phyloP scores from a whole-genome alignment of 2,113 vertebrate species.

The Colossoma macropomum region DNA sequence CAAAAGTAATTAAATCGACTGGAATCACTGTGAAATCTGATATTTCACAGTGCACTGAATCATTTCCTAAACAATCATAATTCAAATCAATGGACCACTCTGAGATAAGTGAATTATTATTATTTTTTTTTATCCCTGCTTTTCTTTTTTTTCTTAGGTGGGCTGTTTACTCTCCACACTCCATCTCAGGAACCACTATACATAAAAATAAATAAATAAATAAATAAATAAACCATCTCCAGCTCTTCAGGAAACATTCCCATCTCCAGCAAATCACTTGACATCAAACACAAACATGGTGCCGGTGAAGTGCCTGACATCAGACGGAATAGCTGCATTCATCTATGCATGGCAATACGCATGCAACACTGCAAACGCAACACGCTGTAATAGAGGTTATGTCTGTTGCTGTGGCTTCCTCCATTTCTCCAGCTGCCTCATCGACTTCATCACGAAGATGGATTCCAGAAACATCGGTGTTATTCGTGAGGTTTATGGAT shows the following conservation, averaged over 20 bases:
- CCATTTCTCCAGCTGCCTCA: not conserved
- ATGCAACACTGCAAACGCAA: slow-evolving; percentile 18
- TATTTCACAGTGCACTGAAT: too few relatives aligned
- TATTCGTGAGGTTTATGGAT: slow-evolving; percentile 59
- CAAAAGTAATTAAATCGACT: too few relatives aligned
- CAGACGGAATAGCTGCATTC: slow-evolving; percentile 19
- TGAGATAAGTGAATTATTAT: too few relatives aligned
- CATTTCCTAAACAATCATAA: too few relatives aligned
- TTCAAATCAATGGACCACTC: too few relatives aligned
- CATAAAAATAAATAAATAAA: slow-evolving; percentile 31
- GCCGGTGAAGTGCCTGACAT: slow-evolving; percentile 11
- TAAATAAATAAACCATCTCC: slow-evolving; percentile 46
- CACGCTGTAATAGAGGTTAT: slow-evolving; percentile 24
- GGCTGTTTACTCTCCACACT: not conserved
- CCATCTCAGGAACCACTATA: slow-evolving; percentile 23
- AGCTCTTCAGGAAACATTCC: slow-evolving; percentile 50
- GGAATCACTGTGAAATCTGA: too few relatives aligned
- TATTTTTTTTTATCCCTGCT: too few relatives aligned
- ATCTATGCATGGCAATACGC: slow-evolving; percentile 1
- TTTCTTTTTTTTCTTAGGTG: not conserved
- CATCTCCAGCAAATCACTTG: slow-evolving; percentile 54
- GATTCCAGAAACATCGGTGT: slow-evolving; percentile 22
- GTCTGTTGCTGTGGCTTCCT: slow-evolving; percentile 13
- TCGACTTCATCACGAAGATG: slow-evolving; percentile 23
- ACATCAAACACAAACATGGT: slow-evolving; percentile 39